Evolutionary conservation across 2,113 vertebrate genomes (phyloP), one percentile per base, ranked within the genome.

Genomic region (Calyptomena viridis): DNA sequence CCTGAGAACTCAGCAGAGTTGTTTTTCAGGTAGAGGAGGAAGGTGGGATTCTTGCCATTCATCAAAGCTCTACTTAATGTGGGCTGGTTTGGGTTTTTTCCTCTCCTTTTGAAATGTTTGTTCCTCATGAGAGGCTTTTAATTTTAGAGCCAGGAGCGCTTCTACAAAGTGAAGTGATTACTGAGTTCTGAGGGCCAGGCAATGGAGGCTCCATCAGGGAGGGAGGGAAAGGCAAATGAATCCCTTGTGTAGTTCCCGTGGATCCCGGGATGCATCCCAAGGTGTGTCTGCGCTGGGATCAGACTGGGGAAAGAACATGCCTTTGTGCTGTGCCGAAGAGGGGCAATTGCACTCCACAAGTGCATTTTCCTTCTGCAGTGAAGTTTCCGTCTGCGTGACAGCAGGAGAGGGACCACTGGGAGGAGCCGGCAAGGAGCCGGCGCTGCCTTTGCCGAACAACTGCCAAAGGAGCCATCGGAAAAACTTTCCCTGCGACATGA

Each of bases 381-480:
- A 72, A 78, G 62, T 88, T 91, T 82, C 67, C 30, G 24, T 52
- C 60, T 6, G 21, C 24, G 1, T 3, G 30, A 46, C 5, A 8
- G 24, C 78, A 10, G 35, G 27, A 44, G 80, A 74, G 66, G 81
- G 60, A 68, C 86, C 93, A 3, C 55, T 5, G 14, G 12, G 77
- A 33, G 49, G 52, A 47, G 83, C 15, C 6, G 14, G 53, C 39
- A 58, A 20, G 46, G 33, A 10, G 62, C 47, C 2, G 3, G 11
- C 14, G 7, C 12, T 71, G 55, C 14, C 31, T 81, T 55, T 1
- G 1, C 24, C 4, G 0, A 33, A 25, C 46, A 40, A 1, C 40
- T 35, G 44, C 82, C 4, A 0, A 27, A 77, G 50, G 73, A 76
- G 53, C 63, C 23, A 1, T 44, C 3, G 4, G 2, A 12, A 49